Evolutionary conservation across 1,140 invertebrate genomes (phyloP), one percentile per base, ranked within the genome.

Genomic region (Atta cephalotes): DNA sequence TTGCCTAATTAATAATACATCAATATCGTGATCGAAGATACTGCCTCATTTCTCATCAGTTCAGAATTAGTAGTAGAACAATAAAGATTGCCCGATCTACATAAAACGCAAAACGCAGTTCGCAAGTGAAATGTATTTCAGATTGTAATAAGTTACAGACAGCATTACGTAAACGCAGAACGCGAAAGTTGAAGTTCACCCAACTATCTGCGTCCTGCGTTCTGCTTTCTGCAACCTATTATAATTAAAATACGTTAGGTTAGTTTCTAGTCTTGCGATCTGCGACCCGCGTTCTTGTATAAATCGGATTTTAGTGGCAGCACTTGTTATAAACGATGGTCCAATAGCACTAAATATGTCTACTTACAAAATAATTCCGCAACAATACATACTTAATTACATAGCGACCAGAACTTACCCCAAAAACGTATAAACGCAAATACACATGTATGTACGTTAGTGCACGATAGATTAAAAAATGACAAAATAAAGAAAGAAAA

Each of bases 331-430:
- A 31, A 62, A 87, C 53, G 31, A 21, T 70, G 35, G 35, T 25
- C 53, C 66, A 87, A 87, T 90, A 72, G 49, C 70, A 28, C 2
- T 12, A 35, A 60, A 53, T 82, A 58, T 28, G 45, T 58, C 74
- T 58, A 85, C 49, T 68, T 65, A 81, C 68, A 63, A 76, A 90
- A 90, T 76, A 80, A 88, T 68, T 70, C 80, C 53, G 28, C 28
- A 63, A 87, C 66, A 35, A 85, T 87, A 87, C 31, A 28, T 39
- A 45, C 51, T 49, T 90, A 90, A 90, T 90, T 90, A 89, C 87
- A 85, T 77, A 85, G 35, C 80, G 51, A 78, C 58, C 53, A 66
- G 12, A 25, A 65, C 12, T 76, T 72, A 65, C 85, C 79, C 60
- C 58, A 35, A 6, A 68, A 68, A n/a, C 62, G 3, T 45, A n/a